Conservation (phyloP, 2,113 vertebrate species). For the Turdus rufiventris region DNA sequence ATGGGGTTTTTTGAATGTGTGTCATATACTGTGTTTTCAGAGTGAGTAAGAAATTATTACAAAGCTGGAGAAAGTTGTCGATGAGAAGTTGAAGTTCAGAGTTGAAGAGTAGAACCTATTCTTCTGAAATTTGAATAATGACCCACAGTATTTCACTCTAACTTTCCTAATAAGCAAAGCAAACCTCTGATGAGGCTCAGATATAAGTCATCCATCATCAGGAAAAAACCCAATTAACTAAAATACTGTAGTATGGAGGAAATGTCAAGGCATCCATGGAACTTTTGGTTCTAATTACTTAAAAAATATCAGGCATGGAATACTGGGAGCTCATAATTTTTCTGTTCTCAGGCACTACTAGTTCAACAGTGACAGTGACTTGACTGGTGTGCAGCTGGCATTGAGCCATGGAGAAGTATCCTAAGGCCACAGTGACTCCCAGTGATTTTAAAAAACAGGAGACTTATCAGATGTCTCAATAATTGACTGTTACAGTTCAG, state of each 20-base stretch:
- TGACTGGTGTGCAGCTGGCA: background rate
- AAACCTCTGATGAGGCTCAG: background rate
- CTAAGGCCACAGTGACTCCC: background rate
- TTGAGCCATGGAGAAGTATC: background rate
- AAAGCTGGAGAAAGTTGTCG: background rate
- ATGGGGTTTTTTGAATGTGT: background rate
- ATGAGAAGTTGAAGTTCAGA: background rate
- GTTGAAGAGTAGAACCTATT: background rate
- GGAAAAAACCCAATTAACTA: background rate
- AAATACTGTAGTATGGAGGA: background rate
- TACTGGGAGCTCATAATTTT: background rate
- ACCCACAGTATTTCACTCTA: background rate
- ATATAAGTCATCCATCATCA: background rate
- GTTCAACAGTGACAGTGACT: background rate
- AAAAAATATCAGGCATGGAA: background rate
- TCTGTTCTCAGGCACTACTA: background rate
- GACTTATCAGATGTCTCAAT: background rate
- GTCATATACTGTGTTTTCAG: background rate
- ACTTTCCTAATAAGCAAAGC: background rate
- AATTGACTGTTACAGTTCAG: background rate
- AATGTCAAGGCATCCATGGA: background rate
- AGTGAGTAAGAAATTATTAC: background rate
- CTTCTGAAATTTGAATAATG: background rate
- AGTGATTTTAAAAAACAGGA: background rate
- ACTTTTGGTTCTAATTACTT: slow-evolving; percentile 11